Evolutionary conservation across 2,113 vertebrate genomes (phyloP), one percentile per base, ranked within the genome.

Genomic region (Callipepla californica): DNA sequence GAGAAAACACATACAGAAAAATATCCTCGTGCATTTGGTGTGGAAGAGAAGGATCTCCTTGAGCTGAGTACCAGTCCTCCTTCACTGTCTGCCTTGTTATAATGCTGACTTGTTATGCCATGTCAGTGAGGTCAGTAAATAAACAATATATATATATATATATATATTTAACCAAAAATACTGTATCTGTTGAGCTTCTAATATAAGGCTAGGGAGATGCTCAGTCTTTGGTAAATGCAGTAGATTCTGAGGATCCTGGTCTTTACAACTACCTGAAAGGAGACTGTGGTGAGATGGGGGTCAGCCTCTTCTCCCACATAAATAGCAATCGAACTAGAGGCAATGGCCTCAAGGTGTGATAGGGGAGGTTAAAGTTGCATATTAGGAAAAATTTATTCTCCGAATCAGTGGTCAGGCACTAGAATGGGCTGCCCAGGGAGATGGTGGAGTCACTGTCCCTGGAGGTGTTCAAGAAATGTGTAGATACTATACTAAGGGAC

Each of bases 11-110:
- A 11, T 8, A 44, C 34, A 16, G 7, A 21, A 19, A 68, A 57
- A 50, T 1, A 1, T 22, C 5, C 1, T 20, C 3, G 2, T 0
- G 0, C 18, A 3, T 79, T 79, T 61, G 1, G 12, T 67, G 9
- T 20, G 13, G 12, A 18, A 63, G 34, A 65, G 50, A 38, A 28
- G 23, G 23, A 42, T 67, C 34, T 81, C 7, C 21, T 58, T 67
- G 8, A 59, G 18, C 20, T 34, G 32, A 47, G 7, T 3, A 9
- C 16, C n/a, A 50, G 7, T 59, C 11, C 7, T 57, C 6, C 13
- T 2, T 1, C 3, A 9, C 4, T 22, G 44, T 73, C 44, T 85
- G 34, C 16, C 32, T 80, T 80, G 36, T 36, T 36, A 36, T 36
- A 36, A 36, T 36, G 36, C 21, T 11, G n/a, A 17, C 8, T 77